A percentile compares a stretch with the other conserved stretches of the same genome.
Conservation (phyloP, 2,797 vertebrate species). For the Erpetoichthys calabaricus region DNA sequence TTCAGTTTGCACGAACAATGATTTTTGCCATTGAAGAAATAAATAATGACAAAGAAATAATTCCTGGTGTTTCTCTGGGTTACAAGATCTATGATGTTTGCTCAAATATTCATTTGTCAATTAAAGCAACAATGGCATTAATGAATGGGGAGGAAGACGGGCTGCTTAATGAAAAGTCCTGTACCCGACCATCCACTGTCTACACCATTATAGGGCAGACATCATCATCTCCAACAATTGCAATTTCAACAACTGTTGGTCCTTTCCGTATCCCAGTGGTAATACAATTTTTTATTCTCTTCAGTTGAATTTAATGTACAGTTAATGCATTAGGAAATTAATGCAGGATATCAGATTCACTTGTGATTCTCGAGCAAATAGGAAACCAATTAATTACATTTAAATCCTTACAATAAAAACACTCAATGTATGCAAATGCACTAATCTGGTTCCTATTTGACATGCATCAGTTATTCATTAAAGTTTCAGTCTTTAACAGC, state of each 20-base stretch:
- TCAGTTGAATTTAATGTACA: not conserved
- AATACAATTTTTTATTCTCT: not conserved
- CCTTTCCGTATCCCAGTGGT: conserved; percentile 10
- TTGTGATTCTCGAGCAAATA: too few relatives aligned
- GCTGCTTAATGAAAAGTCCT: not conserved
- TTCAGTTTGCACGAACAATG: conserved; percentile 23
- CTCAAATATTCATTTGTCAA: not conserved
- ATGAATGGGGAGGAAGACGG: not conserved
- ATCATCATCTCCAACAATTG: not conserved
- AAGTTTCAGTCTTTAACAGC: too few relatives aligned
- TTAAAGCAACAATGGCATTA: conserved; percentile 2
- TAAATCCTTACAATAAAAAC: too few relatives aligned
- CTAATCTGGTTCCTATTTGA: too few relatives aligned
- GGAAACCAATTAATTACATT: too few relatives aligned
- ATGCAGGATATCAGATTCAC: too few relatives aligned
- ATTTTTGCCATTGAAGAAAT: conserved; percentile 31
- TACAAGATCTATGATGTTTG: conserved; percentile 8
- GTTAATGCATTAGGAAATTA: not conserved
- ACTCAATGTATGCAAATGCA: too few relatives aligned
- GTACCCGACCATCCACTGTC: not conserved
- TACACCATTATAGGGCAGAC: not conserved
- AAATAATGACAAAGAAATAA: conserved; percentile 25
- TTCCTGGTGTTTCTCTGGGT: conserved; percentile 16
- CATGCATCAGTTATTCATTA: too few relatives aligned
- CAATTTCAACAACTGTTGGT: conserved; percentile 2